phyloP scores from a whole-genome alignment of 2,113 vertebrate genomes.

The Macrotis lagotis region DNA sequence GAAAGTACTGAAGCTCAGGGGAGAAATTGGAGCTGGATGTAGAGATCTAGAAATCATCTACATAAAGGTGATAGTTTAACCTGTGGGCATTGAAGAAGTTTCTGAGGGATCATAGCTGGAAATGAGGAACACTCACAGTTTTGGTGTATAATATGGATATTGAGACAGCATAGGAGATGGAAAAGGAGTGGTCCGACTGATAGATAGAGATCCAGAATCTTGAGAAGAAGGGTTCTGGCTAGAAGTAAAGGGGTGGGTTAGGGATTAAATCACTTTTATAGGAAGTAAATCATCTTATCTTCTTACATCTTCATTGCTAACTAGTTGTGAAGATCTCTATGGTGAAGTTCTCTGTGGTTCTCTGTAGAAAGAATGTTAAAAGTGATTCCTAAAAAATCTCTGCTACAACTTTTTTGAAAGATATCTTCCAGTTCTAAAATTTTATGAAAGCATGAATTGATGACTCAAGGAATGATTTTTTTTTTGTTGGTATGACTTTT shows the following conservation, averaged over 20 bases:
- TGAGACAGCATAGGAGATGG: neutral
- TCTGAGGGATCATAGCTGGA: neutral
- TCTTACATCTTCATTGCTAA: neutral
- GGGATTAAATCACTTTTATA: neutral
- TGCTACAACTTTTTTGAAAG: neutral
- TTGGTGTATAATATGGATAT: neutral
- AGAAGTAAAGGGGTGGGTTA: neutral
- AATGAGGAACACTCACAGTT: neutral
- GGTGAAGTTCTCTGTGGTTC: neutral
- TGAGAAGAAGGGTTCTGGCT: neutral
- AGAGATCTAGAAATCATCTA: neutral
- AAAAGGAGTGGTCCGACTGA: neutral
- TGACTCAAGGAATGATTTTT: neutral
- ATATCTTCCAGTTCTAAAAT: neutral
- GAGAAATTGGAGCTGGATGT: neutral
- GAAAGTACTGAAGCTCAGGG: neutral
- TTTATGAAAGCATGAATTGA: neutral
- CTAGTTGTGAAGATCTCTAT: neutral
- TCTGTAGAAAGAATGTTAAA: neutral
- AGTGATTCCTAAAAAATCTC: neutral
- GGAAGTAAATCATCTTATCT: neutral
- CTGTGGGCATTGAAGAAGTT: neutral
- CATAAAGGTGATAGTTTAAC: neutral
- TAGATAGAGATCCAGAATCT: neutral
- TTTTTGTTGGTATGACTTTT: neutral